Conservation (phyloP, 2,888 invertebrate genomes). For the Callinectes sapidus region DNA sequence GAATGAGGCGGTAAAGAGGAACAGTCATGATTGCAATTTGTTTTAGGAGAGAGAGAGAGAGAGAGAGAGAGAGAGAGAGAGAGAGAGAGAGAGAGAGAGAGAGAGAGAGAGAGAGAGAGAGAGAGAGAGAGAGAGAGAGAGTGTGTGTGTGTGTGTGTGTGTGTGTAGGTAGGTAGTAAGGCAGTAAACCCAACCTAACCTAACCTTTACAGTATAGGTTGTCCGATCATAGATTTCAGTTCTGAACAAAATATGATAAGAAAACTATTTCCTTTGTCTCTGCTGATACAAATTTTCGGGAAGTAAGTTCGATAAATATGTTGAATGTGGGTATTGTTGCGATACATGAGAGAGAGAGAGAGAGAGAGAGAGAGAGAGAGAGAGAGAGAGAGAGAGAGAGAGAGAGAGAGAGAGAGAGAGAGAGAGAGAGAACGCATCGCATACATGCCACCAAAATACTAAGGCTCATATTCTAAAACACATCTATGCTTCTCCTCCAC, state of each 20-base stretch:
- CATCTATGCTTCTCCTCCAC: too few species aligned
- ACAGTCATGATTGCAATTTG: neutral
- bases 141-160: neutral
- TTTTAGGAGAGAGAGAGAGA: neutral
- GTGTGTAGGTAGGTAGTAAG: too few species aligned
- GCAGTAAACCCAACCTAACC: too few species aligned
- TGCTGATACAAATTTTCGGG: too few species aligned
- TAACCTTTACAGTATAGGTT: too few species aligned
- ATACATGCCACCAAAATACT: too few species aligned
- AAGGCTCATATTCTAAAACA: too few species aligned
- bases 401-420: conserved; percentile 15
- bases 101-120: conserved; percentile 46
- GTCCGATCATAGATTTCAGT: too few species aligned
- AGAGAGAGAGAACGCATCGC: conserved; percentile 15
- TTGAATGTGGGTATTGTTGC: too few species aligned
- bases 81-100: conserved; percentile 47
- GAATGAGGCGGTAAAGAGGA: conserved; percentile 10
- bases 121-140: conserved; percentile 45
- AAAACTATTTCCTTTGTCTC: too few species aligned
- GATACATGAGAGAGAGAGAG: neutral
- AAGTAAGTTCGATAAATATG: too few species aligned
- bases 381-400: conserved; percentile 17
- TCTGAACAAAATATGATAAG: too few species aligned
- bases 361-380: conserved; percentile 21
- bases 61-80: conserved; percentile 40